Conservation (phyloP, 37 sponge, comb jelly and placozoan species). For the Petrosia ficiformis region DNA sequence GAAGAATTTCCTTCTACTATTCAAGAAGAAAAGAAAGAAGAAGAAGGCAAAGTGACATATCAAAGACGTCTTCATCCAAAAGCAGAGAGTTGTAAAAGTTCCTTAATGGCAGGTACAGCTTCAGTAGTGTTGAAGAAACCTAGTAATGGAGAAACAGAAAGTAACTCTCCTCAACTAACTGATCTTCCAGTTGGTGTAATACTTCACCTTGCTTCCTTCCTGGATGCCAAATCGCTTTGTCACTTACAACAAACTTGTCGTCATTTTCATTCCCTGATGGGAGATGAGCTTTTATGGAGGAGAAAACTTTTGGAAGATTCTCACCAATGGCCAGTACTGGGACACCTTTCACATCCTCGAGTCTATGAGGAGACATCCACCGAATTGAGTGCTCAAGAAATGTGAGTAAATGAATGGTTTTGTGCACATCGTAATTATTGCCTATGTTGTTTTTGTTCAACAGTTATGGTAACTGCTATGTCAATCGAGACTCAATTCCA, state of each 20-base stretch:
- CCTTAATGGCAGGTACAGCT: conserved; percentile 31
- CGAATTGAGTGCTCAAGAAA: conserved; percentile 33
- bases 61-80: background rate
- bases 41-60: background rate
- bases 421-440: background rate
- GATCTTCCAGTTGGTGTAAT: conserved; percentile 26
- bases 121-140: background rate
- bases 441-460: background rate
- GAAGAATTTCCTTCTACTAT: background rate
- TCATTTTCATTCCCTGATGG: conserved; percentile 11
- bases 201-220: conserved; percentile 39
- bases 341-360: conserved; percentile 58
- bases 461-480: conserved; percentile 26
- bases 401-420: conserved; percentile 32
- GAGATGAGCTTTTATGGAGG: conserved; percentile 61
- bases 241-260: conserved; percentile 42
- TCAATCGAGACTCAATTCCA: conserved; percentile 9
- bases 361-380: conserved; percentile 38
- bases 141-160: background rate
- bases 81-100: conserved; percentile 16
- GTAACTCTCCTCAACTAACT: background rate
- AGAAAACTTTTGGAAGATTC: conserved; percentile 34
- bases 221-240: conserved; percentile 54
- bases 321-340: conserved; percentile 29
- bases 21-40: background rate